phyloP scores from a whole-genome alignment of 92 coral and sea anemone genomes.

The Bergia sp. region DNA sequence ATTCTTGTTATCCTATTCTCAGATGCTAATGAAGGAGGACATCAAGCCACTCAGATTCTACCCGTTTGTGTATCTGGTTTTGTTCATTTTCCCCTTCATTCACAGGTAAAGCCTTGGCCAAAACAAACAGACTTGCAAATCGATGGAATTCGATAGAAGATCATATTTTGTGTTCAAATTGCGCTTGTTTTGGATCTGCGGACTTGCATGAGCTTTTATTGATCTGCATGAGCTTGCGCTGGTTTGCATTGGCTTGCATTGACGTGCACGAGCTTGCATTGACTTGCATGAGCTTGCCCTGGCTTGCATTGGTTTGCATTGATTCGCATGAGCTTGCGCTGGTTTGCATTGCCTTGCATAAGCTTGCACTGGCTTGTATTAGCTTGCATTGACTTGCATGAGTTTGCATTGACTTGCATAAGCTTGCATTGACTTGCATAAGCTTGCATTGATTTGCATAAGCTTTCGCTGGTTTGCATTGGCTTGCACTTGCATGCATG shows the following conservation, averaged over 20 bases:
- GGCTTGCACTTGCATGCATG: no score
- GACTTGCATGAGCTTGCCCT: background rate
- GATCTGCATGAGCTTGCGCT: background rate
- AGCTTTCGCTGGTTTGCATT: background rate
- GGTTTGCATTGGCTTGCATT: background rate
- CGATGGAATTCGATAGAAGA: background rate
- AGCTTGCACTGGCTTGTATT: background rate
- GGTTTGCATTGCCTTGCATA: background rate
- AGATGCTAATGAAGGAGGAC: constrained; percentile 82
- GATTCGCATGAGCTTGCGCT: background rate
- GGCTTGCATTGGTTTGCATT: background rate
- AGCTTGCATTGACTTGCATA: background rate
- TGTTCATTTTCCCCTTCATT: constrained; percentile 81
- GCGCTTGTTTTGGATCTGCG: background rate
- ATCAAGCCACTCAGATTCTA: constrained; percentile 92
- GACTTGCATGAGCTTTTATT: background rate
- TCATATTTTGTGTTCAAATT: background rate
- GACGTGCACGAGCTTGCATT: background rate
- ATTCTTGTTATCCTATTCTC: constrained; percentile 4
- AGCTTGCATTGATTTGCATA: background rate
- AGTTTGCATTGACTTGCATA: background rate
- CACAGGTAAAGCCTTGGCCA: constrained; percentile 72
- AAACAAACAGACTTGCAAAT: background rate
- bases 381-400: background rate
- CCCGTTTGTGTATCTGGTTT: constrained; percentile 85